Evolutionary conservation across 1,140 invertebrate species (phyloP).

Genomic region (Hycleus phaleratus): DNA sequence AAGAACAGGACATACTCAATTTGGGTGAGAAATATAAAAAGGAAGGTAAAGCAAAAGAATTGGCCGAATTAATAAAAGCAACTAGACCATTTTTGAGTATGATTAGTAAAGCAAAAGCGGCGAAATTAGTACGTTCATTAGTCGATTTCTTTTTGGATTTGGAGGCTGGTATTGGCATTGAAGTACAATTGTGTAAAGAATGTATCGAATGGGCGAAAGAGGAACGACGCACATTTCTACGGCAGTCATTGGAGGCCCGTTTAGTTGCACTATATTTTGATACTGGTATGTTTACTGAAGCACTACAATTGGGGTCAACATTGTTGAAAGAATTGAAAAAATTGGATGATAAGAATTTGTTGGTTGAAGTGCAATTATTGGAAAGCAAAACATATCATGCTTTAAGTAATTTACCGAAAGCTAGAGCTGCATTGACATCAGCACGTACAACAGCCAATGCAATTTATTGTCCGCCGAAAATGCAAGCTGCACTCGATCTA

Average conservation of each 20-base stretch:
- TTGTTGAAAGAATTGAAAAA: conserved; percentile 95
- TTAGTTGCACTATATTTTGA: conserved; percentile 93
- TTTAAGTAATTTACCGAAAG: conserved; percentile 92
- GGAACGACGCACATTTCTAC: conserved; percentile 91
- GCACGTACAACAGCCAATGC: conserved; percentile 98
- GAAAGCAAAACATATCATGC: conserved; percentile 99
- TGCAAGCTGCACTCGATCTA: conserved; percentile 93
- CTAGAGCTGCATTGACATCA: conserved; percentile 93
- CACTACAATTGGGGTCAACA: conserved; percentile 71
- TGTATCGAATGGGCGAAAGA: conserved; percentile 99
- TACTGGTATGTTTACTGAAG: conserved; percentile 82
- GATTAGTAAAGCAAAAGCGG: conserved; percentile 98
- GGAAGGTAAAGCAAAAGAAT: conserved; percentile 86
- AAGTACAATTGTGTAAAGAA: conserved; percentile 87
- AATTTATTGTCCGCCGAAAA: conserved; percentile 97
- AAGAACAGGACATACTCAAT: conserved; percentile 85
- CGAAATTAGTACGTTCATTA: conserved; percentile 90
- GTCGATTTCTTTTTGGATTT: conserved; percentile 97
- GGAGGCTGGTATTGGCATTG: conserved; percentile 87
- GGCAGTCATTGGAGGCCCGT: conserved; percentile 91
- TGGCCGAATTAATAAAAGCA: conserved; percentile 87
- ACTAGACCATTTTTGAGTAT: conserved; percentile 88
- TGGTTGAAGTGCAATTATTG: conserved; percentile 93
- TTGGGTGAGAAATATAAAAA: conserved; percentile 85
- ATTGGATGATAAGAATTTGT: conserved; percentile 96